Base-by-base conservation (phyloP, 2,113 vertebrate species). In the Neolamprologus caudopunctatus region DNA sequence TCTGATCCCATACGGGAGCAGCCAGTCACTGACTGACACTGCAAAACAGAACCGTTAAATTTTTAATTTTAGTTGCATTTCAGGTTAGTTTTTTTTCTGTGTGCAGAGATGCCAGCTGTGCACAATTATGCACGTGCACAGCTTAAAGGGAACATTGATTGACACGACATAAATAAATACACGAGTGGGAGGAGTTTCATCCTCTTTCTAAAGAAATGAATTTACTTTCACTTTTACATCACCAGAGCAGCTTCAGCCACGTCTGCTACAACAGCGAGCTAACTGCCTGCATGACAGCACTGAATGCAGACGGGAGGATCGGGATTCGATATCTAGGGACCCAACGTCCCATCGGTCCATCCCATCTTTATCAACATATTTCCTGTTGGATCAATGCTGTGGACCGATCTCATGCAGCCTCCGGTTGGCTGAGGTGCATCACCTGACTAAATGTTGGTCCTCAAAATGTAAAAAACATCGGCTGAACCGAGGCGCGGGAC, bases 51-150 rank as follows among this genome's bases (percentile, higher is more conserved):
- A 16, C 2, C 0, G 6, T 45, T 45, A 45, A 45, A 0, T 1
- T 45, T 16, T 45, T 45, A 16, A 7, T 7, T 45, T 16, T 45
- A 45, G 3, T 45, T 45, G 4, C 42, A 45, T 0, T 45, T 16
- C 42, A 45, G 42, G 42, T 45, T 16, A 24, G 21, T 24, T 7
- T 45, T 45, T 45, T 45, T 45, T 45, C 6, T 45, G 13, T 16
- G 13, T 0, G 45, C 45, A 47, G 45, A 47, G 45, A 47, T 1
- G 42, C 42, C 42, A 47, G 42, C 13, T 16, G 42, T 47, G 45
- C 0, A 0, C 42, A 47, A 33, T 33, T 33, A 0, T 8, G 3
- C 33, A 33, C 33, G 42, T 2, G 45, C 2, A 0, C 42, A 16
- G 7, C 45, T 16, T 16, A 47, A 1, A 47, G 45, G 14, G 45